A percentile compares a stretch with the other conserved stretches of the same genome.
phyloP scores from a whole-genome alignment of 2,797 vertebrate genomes.

The Peromyscus melanophrys region DNA sequence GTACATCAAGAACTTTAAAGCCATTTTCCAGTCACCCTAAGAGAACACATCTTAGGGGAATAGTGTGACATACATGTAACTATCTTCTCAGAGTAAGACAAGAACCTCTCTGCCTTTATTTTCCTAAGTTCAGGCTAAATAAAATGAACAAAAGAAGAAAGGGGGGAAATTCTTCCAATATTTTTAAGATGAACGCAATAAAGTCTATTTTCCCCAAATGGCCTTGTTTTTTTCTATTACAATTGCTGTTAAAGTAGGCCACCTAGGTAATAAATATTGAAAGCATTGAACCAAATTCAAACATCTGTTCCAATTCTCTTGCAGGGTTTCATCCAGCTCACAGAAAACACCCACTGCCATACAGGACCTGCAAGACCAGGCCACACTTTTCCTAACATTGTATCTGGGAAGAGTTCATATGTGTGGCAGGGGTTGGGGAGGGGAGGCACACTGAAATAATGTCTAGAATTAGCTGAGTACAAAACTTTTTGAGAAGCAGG shows the following conservation, averaged over 20 bases:
- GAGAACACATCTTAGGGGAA: background rate
- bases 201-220: conserved; percentile 82
- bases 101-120: conserved; percentile 33
- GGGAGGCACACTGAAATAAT: background rate
- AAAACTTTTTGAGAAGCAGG: background rate
- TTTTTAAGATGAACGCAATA: conserved; percentile 81
- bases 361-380: conserved; percentile 49
- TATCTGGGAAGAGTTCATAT: conserved; percentile 21
- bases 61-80: background rate
- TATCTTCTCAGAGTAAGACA: background rate
- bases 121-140: conserved; percentile 63
- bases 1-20: background rate
- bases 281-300: conserved; percentile 84
- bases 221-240: conserved; percentile 79
- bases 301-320: conserved; percentile 82
- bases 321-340: conserved; percentile 67
- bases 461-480: background rate
- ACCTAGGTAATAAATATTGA: conserved; percentile 87
- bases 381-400: background rate
- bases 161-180: conserved; percentile 74
- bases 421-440: background rate
- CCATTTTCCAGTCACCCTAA: background rate
- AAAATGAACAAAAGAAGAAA: conserved; percentile 47
- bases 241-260: conserved; percentile 86
- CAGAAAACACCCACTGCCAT: conserved; percentile 72